Conservation (phyloP, 2,888 invertebrate species). For the Nysson spinosus region DNA sequence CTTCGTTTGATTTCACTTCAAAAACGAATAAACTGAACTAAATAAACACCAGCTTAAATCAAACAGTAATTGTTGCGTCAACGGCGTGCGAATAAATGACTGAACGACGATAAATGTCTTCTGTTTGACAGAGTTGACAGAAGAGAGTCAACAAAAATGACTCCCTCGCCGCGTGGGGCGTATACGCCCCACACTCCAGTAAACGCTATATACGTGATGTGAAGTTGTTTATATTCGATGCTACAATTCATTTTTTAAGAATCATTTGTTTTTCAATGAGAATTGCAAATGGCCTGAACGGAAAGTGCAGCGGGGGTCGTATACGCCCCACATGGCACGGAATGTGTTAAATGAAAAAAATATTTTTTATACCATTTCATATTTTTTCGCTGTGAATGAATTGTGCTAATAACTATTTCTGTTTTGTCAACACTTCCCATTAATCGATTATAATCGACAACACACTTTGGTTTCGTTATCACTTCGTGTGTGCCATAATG, state of each 20-base stretch:
- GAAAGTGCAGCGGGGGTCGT: slow-evolving; percentile 16
- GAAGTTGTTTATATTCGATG: too few relatives aligned
- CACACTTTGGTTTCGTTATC: slow-evolving; percentile 12
- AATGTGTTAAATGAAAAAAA: slow-evolving; percentile 55
- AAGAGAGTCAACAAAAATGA: too few relatives aligned
- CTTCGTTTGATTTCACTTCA: not conserved
- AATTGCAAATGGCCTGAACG: slow-evolving; percentile 23
- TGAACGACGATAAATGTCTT: too few relatives aligned
- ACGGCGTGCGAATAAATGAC: too few relatives aligned
- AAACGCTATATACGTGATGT: too few relatives aligned
- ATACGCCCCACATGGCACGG: slow-evolving; percentile 18
- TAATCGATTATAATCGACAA: slow-evolving; percentile 18
- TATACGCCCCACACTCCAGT: too few relatives aligned
- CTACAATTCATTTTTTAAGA: too few relatives aligned
- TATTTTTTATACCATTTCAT: slow-evolving; percentile 64
- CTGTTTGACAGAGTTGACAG: too few relatives aligned
- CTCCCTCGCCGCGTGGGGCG: too few relatives aligned
- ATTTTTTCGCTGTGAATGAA: slow-evolving; percentile 8
- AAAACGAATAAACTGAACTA: slow-evolving; percentile 5
- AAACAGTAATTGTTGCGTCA: too few relatives aligned
- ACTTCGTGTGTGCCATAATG: slow-evolving; percentile 11
- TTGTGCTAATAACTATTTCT: slow-evolving; percentile 39
- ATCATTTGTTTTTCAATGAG: slow-evolving; percentile 25
- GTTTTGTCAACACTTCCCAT: slow-evolving; percentile 21
- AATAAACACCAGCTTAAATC: slow-evolving; percentile 8